phyloP scores from a whole-genome alignment of 1,140 invertebrate genomes.

The Portunus trituberculatus region DNA sequence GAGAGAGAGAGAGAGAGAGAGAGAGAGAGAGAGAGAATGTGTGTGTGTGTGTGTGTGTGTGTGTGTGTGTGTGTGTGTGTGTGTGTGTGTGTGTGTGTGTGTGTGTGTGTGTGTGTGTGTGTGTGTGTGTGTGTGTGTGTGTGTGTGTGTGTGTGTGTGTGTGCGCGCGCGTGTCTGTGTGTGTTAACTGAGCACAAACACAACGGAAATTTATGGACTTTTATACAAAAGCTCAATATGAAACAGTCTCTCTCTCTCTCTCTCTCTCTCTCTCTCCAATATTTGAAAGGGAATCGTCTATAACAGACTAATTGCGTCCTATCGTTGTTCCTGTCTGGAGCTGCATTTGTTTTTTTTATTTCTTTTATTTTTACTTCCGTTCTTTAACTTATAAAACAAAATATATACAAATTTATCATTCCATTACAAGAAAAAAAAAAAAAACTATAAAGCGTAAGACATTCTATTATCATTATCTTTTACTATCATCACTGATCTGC shows the following conservation, averaged over 20 bases:
- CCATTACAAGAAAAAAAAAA: not conserved
- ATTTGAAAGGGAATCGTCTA: conserved; percentile 2
- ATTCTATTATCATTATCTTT: not conserved
- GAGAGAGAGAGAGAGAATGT: not conserved
- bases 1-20: not conserved
- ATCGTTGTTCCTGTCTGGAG: not conserved
- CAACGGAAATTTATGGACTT: not conserved
- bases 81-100: not conserved
- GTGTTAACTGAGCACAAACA: not conserved
- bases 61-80: not conserved
- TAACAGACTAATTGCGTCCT: not conserved
- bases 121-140: not conserved
- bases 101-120: not conserved
- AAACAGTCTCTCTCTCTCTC: conserved; percentile 45
- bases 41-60: not conserved
- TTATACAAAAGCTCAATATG: conserved; percentile 26
- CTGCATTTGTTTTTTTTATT: no score
- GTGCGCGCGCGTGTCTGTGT: not conserved
- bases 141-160: not conserved
- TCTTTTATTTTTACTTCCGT: not conserved
- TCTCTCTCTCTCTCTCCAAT: conserved; percentile 38
- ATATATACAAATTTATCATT: not conserved
- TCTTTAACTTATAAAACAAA: not conserved
- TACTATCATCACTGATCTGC: no score
- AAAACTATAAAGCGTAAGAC: not conserved